Evolutionary conservation across 2,797 vertebrate genomes (phyloP), one percentile per base, ranked within the genome.

Genomic region (Ambastaia sidthimunki): DNA sequence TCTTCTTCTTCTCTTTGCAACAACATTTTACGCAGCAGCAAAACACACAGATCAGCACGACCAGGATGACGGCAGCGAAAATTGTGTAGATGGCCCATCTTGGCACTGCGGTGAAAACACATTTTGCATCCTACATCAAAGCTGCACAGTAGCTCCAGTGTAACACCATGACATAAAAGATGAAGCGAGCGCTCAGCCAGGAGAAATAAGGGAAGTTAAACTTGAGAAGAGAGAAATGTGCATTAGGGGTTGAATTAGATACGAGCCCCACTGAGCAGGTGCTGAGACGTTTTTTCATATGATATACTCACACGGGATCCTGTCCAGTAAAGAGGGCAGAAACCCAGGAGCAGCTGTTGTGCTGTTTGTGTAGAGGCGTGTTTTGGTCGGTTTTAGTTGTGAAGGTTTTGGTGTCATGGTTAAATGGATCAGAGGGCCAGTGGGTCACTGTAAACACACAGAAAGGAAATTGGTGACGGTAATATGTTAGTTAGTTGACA

Each of bases 271-370:
- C 52, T 69, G 31, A 84, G 85, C 87, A 88, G 86, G 84, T 90
- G 87, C 44, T 34, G 60, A 67, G 28, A 78, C 34, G 34, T 23
- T 7, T 34, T 47, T 74, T 68, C 76, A 72, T 82, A 80, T 70
- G 82, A 47, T 57, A 66, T 87, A 96, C 96, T 96, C 85, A 98
- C 97, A 7, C 1, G 94, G 94, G 55, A 94, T 95, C 62, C 75
- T 52, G 85, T 93, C 74, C 4, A 95, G 23, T 31, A 96, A 83
- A 80, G 88, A 63, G 0, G 85, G 82, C 65, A 93, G 66, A 70
- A 94, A 80, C 34, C 76, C 74, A 0, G 88, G 76, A 1, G 0
- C 31, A 6, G 85, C 71, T 0, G 86, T 79, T 18, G 88, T 85
- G 18, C 83, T 68, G 0, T 81, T 85, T 25, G 50, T 54, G 7